Percentiles rank a stretch among this genome's conserved stretches.
Evolutionary conservation across 2,113 vertebrate genomes (phyloP).

Genomic region (Scartelaos histophorus): DNA sequence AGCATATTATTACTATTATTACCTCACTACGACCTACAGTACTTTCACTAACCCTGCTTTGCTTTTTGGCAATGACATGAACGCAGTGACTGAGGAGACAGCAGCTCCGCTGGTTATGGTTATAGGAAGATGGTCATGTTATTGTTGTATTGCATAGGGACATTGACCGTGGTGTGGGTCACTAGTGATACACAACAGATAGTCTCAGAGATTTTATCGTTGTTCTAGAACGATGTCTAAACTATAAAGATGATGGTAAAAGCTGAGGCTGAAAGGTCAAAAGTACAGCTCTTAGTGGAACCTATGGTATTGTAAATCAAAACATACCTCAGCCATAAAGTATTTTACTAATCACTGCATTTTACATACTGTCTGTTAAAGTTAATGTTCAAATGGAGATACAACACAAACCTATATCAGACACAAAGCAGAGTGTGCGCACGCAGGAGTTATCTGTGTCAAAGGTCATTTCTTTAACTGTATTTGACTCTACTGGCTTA

Average conservation of each 20-base stretch:
- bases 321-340: neutral
- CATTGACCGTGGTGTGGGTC: neutral
- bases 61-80: slow-evolving; percentile 50
- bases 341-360: neutral
- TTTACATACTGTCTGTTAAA: neutral
- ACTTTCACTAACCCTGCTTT: slow-evolving; percentile 56
- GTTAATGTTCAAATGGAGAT: neutral
- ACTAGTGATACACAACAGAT: neutral
- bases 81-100: slow-evolving; percentile 35
- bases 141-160: neutral
- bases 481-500: neutral
- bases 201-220: neutral
- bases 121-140: neutral
- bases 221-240: neutral
- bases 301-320: neutral
- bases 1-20: slow-evolving; percentile 45
- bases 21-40: slow-evolving; percentile 40
- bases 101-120: neutral
- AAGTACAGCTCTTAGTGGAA: neutral
- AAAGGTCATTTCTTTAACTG: neutral
- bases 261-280: neutral
- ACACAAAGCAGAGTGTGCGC: neutral
- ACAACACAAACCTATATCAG: neutral
- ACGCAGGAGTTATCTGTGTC: neutral
- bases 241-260: neutral